phyloP scores from a whole-genome alignment of 2,888 invertebrate genomes.

The Dryocosmus kuriphilus region DNA sequence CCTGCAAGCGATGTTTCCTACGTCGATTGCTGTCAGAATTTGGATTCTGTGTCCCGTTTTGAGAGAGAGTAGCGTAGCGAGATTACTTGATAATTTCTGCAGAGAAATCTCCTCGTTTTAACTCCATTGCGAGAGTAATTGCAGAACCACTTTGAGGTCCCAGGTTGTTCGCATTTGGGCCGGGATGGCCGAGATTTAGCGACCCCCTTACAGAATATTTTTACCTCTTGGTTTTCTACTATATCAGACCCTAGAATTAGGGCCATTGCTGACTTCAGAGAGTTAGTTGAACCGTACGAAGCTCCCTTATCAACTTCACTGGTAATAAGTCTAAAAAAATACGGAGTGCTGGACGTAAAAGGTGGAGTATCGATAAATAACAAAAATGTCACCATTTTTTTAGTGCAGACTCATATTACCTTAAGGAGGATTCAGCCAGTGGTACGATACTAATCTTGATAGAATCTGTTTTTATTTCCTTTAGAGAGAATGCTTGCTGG shows the following conservation, averaged over 20 bases:
- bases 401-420: slow-evolving; percentile 41
- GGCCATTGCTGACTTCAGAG: slow-evolving; percentile 20
- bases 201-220: neutral
- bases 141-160: too few relatives aligned
- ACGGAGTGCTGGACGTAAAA: slow-evolving; percentile 17
- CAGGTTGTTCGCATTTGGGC: too few relatives aligned
- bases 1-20: too few relatives aligned
- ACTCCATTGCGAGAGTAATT: too few relatives aligned
- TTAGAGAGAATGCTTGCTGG: slow-evolving; percentile 31
- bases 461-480: slow-evolving; percentile 24
- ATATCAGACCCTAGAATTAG: neutral
- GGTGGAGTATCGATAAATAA: neutral
- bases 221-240: neutral
- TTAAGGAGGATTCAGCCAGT: slow-evolving; percentile 37
- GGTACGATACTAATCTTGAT: slow-evolving; percentile 24
- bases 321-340: slow-evolving; percentile 24
- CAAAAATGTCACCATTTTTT: slow-evolving; percentile 45
- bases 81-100: slow-evolving; percentile 46
- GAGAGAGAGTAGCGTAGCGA: slow-evolving; percentile 3
- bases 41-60: too few relatives aligned
- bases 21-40: too few relatives aligned
- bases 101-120: too few relatives aligned
- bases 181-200: too few relatives aligned
- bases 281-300: slow-evolving; percentile 1
- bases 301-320: slow-evolving; percentile 1